Evolutionary conservation across 2,888 invertebrate species (phyloP).

Genomic region (Dioctria linearis): DNA sequence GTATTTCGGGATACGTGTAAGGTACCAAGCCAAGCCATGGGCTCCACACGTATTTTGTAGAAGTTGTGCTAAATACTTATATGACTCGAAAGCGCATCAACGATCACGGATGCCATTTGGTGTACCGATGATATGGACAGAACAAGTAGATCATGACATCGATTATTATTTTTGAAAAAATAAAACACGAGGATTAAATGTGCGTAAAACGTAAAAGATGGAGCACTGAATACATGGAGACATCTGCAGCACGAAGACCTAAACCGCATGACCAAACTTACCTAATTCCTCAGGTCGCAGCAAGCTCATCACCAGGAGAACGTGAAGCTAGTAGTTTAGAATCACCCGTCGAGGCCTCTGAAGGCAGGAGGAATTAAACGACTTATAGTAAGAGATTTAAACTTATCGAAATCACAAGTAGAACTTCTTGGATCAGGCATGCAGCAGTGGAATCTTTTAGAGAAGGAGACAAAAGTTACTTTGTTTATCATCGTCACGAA

Average conservation of each 20-base stretch:
- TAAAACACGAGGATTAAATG: background rate
- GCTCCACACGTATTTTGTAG: background rate
- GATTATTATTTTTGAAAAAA: background rate
- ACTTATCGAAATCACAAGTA: slow-evolving; percentile 10
- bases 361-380: background rate
- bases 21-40: background rate
- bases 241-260: background rate
- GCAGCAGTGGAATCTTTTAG: slow-evolving; percentile 8
- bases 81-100: background rate
- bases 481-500: too few species aligned
- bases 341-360: background rate
- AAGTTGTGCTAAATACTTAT: background rate
- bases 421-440: background rate
- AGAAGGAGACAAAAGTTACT: background rate
- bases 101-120: background rate
- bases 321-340: background rate
- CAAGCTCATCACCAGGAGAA: background rate
- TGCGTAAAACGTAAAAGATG: background rate
- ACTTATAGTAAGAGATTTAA: slow-evolving; percentile 8
- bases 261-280: background rate
- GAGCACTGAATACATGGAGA: background rate
- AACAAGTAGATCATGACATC: slow-evolving; percentile 2
- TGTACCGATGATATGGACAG: slow-evolving; percentile 4
- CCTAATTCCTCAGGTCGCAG: background rate
- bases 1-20: background rate